Base-by-base conservation (phyloP, 1,140 invertebrate genomes). In the Portunus trituberculatus region DNA sequence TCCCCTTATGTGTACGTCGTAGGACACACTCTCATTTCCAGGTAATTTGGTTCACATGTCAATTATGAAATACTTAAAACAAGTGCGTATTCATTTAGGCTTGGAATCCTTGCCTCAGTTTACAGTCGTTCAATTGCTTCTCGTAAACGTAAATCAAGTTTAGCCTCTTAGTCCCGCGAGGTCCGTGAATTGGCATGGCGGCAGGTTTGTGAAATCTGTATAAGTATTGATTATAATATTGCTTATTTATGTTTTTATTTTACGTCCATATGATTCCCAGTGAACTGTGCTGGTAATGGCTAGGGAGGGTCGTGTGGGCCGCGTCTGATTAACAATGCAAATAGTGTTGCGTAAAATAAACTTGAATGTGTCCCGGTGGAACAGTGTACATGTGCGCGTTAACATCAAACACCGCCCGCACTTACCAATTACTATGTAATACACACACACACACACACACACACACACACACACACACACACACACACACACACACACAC, bases 11-110 rank as follows among this genome's bases (percentile, higher is more conserved):
- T 59, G 52, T 10, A 10, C 16, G 52, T 59, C 12, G 10, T 0
- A 14, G 52, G 10, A 20, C 52, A 12, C 10, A 59, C 52, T 0
- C 52, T 14, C 52, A 14, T 76, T 76, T 20, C 67, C 16, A n/a
- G 67, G 67, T 76, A 76, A 76, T 76, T 25, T 7, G 67, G 67
- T 76, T 76, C 1, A 1, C 67, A n/a, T 76, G 67, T 76, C 67
- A 76, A 76, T 76, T 76, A n/a, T n/a, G 67, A 76, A n/a, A 76
- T 76, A 76, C 67, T 76, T 76, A 76, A 76, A 76, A 76, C 67
- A 76, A 76, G 12, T n/a, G 16, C 67, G 1, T 76, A n/a, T 76
- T n/a, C 12, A n/a, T 76, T 25, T 25, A 7, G 8, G 20, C 67
- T 8, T n/a, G 20, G 20, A 25, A 76, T 12, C 67, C 25, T n/a